Evolutionary conservation across 35 echinoderm and acorn worm species (phyloP), one percentile per base, ranked within the genome.

Genomic region (Amphiura filiformis): DNA sequence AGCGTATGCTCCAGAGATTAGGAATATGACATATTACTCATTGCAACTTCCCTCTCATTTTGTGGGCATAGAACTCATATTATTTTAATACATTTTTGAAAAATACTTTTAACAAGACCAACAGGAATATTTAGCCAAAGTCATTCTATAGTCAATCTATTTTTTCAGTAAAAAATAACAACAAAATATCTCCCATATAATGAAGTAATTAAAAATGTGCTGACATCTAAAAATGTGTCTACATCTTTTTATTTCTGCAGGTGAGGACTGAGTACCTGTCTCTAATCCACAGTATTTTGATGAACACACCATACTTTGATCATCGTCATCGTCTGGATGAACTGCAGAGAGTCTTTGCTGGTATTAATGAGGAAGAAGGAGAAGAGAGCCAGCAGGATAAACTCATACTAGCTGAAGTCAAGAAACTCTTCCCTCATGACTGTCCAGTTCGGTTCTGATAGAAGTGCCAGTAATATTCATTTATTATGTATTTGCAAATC

Each of bases 221-320:
- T 77, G 26, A 31, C 1, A 49, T 80, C 75, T 91, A 76, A 30
- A 65, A 89, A 18, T 18, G 31, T 30, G 35, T 84, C n/a, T n/a
- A n/a, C n/a, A n/a, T n/a, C n/a, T n/a, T n/a, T n/a, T n/a, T n/a
- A n/a, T n/a, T n/a, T n/a, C n/a, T 36, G 26, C 84, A 97, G 91
- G 44, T 87, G 14, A 81, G 96, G 38, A 98, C 96, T 22, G 92
- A 94, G 39, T 89, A 94, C 76, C 77, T 98, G 37, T 92, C 83
- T 39, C 83, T 98, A 12, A 84, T 98, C 20, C 86, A 86, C 79
- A 98, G 93, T 38, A 94, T 98, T 44, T 88, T 98, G 23, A 39
- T 56, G 31, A 89, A 86, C 39, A 88, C 96, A 56, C 31, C 77
- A 4, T 98, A 98, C 96, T 92, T 89, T 89, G 96, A 98, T 35